Conservation (phyloP, 53 echinoderm and acorn worm species). For the Arbacia lixula region DNA sequence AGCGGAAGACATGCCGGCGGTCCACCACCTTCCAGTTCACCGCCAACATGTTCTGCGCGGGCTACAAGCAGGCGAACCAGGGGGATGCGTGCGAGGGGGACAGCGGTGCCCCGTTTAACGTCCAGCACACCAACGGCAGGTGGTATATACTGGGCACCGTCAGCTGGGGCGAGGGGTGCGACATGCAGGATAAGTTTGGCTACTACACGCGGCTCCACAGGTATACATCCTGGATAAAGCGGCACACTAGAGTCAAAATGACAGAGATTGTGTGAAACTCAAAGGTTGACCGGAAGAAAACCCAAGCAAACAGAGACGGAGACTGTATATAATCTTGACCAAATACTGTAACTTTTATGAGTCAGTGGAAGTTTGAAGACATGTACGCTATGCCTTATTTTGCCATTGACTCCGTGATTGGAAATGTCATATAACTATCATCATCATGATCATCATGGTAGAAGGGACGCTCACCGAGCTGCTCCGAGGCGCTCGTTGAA, state of each 20-base stretch:
- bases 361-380: neutral
- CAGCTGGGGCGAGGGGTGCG: constrained; percentile 97
- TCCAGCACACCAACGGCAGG: constrained; percentile 53
- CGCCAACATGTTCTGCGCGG: constrained; percentile 91
- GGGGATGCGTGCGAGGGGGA: constrained; percentile 88
- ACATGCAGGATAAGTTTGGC: constrained; percentile 68
- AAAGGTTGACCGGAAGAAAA: too few species aligned
- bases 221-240: constrained; percentile 83
- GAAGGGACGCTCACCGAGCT: too few species aligned
- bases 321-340: too few species aligned
- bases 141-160: constrained; percentile 87
- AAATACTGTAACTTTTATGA: too few species aligned
- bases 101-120: constrained; percentile 82
- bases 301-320: too few species aligned
- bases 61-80: constrained; percentile 55
- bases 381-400: neutral
- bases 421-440: too few species aligned
- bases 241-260: constrained; percentile 31
- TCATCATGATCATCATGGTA: too few species aligned
- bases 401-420: constrained; percentile 4
- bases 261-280: too few species aligned
- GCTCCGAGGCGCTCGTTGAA: too few species aligned
- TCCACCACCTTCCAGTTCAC: constrained; percentile 71
- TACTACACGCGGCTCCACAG: constrained; percentile 83
- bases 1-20: constrained; percentile 58